Evolutionary conservation across 1,140 invertebrate species (phyloP).

Genomic region (Uloborus diversus): DNA sequence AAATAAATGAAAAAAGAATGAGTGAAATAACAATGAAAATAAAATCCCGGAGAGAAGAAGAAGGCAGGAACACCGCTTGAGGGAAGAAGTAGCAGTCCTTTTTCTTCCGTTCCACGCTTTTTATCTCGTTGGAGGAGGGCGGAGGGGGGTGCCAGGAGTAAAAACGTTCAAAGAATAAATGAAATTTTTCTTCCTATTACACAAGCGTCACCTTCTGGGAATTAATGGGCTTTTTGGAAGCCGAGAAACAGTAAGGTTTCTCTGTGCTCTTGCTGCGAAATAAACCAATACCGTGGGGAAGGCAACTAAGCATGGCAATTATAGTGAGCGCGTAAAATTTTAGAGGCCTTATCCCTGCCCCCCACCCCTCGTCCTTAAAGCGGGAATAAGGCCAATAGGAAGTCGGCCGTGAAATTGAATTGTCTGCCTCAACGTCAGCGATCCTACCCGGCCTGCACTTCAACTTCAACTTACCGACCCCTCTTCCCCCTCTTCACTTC

Average conservation of each 20-base stretch:
- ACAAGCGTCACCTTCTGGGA: slow-evolving; percentile 47
- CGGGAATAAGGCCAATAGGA: slow-evolving; percentile 43
- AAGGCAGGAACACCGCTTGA: slow-evolving; percentile 3
- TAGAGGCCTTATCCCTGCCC: slow-evolving; percentile 27
- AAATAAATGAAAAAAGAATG: slow-evolving; percentile 22
- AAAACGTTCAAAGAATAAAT: slow-evolving; percentile 54
- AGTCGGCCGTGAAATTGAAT: slow-evolving; percentile 54
- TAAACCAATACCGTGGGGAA: slow-evolving; percentile 53
- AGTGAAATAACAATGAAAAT: not conserved
- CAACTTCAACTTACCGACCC: slow-evolving; percentile 31
- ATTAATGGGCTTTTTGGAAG: slow-evolving; percentile 53
- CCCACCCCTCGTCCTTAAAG: slow-evolving; percentile 3
- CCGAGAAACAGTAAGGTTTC: slow-evolving; percentile 36
- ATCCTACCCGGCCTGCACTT: slow-evolving; percentile 17
- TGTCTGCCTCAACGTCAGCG: slow-evolving; percentile 53
- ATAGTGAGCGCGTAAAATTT: slow-evolving; percentile 56
- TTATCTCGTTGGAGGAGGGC: not conserved
- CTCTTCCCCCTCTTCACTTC: not conserved
- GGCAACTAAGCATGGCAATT: slow-evolving; percentile 56
- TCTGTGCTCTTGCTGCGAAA: slow-evolving; percentile 16
- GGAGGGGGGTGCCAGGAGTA: not conserved
- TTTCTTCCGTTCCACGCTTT: slow-evolving; percentile 40
- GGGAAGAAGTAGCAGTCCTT: slow-evolving; percentile 27
- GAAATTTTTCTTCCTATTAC: slow-evolving; percentile 56
- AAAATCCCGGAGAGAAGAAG: not conserved